Evolutionary conservation across 2,888 invertebrate genomes (phyloP), one percentile per base, ranked within the genome.

Genomic region (Philonicus albiceps): DNA sequence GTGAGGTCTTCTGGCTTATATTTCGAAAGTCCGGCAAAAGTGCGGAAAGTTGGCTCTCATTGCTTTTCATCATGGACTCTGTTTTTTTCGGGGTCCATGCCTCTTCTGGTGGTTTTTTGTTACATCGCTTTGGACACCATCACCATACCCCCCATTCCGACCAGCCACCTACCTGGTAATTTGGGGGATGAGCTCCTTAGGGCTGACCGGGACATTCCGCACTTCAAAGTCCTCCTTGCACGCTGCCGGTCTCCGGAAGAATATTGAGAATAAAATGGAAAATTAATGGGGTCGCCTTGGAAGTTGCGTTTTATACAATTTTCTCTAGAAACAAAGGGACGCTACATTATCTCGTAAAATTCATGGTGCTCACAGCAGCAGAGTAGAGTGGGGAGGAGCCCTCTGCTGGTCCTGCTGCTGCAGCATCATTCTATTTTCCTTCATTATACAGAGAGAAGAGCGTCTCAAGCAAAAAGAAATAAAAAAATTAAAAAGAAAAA

Each of bases 241-340:
- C 22, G 37, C 34, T 30, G 22, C 16, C n/a, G 27, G 16, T 30
- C 73, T 43, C 55, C 40, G 27, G 73, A 84, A 84, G 73, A 84
- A 84, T 73, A 84, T 73, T 43, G 43, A 72, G 84, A 84, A 73
- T 73, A 73, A 84, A 84, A 84, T 81, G 81, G 81, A 84, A 84
- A 84, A 84, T 84, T 84, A 84, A 84, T 84, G 73, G 84, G 84
- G 72, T 72, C 84, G 81, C 73, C 84, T 84, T 40, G 43, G 30
- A 84, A 84, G 43, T 84, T 84, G 84, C 84, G 84, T 84, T 84
- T 73, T 73, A 84, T 73, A 84, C 43, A 84, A 84, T 73, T 34
- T 83, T 27, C 11, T 27, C 73, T 3, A 72, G 73, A 73, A 84
- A 81, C 81, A 81, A 81, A 64, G 34, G 81, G 76, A 37, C 43